phyloP scores from a whole-genome alignment of 2,888 invertebrate genomes.

The Sphaerophoria rueppellii region DNA sequence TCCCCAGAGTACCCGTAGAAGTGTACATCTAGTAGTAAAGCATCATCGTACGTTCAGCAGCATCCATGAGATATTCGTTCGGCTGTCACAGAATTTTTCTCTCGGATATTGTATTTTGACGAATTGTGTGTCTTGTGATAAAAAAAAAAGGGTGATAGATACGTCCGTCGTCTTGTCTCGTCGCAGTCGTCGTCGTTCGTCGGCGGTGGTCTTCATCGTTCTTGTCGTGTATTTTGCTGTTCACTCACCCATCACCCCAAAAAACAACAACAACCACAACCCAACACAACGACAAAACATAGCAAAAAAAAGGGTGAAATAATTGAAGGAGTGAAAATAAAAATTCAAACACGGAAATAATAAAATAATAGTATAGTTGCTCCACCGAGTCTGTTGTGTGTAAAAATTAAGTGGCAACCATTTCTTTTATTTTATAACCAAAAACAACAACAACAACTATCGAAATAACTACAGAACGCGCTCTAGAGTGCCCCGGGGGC shows the following conservation, averaged over 20 bases:
- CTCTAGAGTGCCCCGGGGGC: conserved; percentile 62
- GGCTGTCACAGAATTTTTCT: conserved; percentile 41
- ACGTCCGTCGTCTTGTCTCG: conserved; percentile 48
- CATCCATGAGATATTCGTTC: conserved; percentile 53
- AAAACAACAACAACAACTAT: neutral
- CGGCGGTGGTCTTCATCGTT: conserved; percentile 2
- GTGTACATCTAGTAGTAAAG: conserved; percentile 13
- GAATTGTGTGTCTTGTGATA: conserved; percentile 35
- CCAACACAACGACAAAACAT: neutral
- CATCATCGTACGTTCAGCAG: conserved; percentile 60
- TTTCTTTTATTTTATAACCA: conserved; percentile 42
- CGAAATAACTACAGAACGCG: conserved; percentile 40
- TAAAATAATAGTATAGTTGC: conserved; percentile 63
- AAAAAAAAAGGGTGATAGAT: conserved; percentile 61
- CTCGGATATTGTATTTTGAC: conserved; percentile 34
- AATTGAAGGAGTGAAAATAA: conserved; percentile 55
- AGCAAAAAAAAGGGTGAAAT: conserved; percentile 32
- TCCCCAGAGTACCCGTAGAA: conserved; percentile 2
- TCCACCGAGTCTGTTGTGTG: conserved; percentile 47
- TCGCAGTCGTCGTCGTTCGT: conserved; percentile 37
- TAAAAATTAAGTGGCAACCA: conserved; percentile 67
- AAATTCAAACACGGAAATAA: conserved; percentile 71
- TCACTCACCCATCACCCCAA: conserved; percentile 5
- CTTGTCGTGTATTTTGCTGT: conserved; percentile 18
- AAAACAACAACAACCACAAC: neutral